Percentiles rank a stretch among this genome's conserved stretches.
phyloP scores from a whole-genome alignment of 2,888 invertebrate species.

The Smittia aterrima region DNA sequence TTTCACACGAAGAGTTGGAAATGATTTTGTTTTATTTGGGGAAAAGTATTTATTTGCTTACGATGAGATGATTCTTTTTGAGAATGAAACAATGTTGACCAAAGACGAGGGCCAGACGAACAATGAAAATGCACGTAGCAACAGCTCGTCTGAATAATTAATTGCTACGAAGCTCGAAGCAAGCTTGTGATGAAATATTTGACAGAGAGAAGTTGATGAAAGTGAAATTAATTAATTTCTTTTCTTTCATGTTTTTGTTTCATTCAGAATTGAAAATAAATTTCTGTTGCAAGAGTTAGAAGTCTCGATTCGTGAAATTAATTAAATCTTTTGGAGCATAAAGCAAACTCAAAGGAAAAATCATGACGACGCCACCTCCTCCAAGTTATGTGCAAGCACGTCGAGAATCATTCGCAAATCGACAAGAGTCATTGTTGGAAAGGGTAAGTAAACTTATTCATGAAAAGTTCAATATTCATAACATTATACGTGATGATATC shows the following conservation, averaged over 20 bases:
- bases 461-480: slow-evolving; percentile 49
- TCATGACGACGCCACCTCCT: slow-evolving; percentile 46
- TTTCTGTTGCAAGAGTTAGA: too few species aligned
- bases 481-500: slow-evolving; percentile 6
- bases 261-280: not conserved
- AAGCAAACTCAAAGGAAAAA: not conserved
- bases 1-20: too few species aligned
- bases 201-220: not conserved
- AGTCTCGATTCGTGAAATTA: not conserved
- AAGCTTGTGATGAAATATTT: too few species aligned
- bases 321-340: not conserved
- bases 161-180: not conserved
- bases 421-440: slow-evolving; percentile 54
- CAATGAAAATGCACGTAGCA: not conserved
- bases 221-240: not conserved
- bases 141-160: not conserved
- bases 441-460: slow-evolving; percentile 47
- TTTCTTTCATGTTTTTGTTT: not conserved
- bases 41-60: too few species aligned
- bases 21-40: too few species aligned
- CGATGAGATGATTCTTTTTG: too few species aligned
- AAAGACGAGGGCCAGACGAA: not conserved
- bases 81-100: too few species aligned
- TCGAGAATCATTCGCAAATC: slow-evolving; percentile 52
- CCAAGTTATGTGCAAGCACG: slow-evolving; percentile 47